Evolutionary conservation across 2,888 invertebrate species (phyloP), one percentile per base, ranked within the genome.

Genomic region (Drosophila emarginata): DNA sequence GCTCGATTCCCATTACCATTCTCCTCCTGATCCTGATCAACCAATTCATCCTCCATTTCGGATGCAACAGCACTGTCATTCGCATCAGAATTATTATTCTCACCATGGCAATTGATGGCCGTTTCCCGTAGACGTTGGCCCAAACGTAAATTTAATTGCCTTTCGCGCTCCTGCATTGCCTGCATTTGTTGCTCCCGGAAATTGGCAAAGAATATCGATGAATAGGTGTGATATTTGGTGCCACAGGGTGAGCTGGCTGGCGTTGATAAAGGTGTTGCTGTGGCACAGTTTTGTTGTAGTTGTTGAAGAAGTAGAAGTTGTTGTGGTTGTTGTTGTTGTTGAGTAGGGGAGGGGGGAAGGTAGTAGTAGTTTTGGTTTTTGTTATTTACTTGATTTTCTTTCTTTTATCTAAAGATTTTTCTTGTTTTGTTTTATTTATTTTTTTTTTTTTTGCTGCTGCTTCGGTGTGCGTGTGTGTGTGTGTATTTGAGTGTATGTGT

Each of bases 211-310:
- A 91, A 91, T 74, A 91, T 90, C 71, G 90, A 89, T 63, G 91
- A 90, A 67, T 90, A 90, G 45, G 91, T 90, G 67, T 91, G 89
- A 70, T 90, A 90, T 72, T 91, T 91, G 69, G 90, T 91, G 77
- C 90, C 91, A 67, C 91, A 91, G 32, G 91, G 91, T 50, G 91
- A 90, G 72, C 90, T 90, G 61, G 91, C 91, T 68, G 91, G 91
- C 69, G 91, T 90, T 66, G 91, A 91, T 57, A 91, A 82, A 69
- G 91, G 91, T 74, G 91, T 91, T 68, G 91, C 91, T 91, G 86
- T 78, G 60, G 68, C 69, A 52, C 64, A 61, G 60, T 64, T 57
- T 45, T 52, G 52, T 36, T 56, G 65, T 72, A 56, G 74, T 78
- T 75, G 72, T 72, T 73, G 72, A 74, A 67, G 68, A 67, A 74